A percentile compares a stretch with the other conserved stretches of the same genome.
phyloP scores from a whole-genome alignment of 2,797 vertebrate species.

The Avahi laniger region DNA sequence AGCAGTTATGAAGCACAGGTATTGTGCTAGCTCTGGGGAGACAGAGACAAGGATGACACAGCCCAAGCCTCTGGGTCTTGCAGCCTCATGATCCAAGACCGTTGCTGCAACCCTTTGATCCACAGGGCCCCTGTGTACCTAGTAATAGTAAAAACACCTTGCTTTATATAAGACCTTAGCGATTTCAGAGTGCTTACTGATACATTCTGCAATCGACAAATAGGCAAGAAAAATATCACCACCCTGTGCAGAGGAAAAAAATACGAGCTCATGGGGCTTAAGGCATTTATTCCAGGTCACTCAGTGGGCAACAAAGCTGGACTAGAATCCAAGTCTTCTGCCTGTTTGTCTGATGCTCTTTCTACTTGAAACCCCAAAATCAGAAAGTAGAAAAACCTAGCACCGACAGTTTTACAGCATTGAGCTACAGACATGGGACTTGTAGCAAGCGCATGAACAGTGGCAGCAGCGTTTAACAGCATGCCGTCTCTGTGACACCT shows the following conservation, averaged over 20 bases:
- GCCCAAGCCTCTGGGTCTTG: background rate
- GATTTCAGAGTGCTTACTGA: background rate
- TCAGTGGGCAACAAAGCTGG: background rate
- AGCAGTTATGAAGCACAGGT: background rate
- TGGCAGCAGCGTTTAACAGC: background rate
- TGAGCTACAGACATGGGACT: no score
- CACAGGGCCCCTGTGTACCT: background rate
- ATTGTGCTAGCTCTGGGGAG: background rate
- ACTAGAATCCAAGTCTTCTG: background rate
- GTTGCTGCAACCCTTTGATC: background rate
- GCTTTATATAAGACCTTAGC: background rate
- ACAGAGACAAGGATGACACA: background rate
- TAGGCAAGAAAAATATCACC: background rate
- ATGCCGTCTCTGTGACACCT: no score
- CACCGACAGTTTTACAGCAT: background rate
- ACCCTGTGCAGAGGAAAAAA: background rate
- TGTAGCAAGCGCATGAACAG: background rate
- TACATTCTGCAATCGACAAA: background rate
- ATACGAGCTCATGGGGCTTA: background rate
- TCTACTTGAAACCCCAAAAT: background rate
- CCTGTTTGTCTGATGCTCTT: background rate
- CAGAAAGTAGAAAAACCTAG: background rate
- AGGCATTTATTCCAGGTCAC: background rate
- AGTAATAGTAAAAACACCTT: background rate
- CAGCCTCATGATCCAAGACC: background rate